Conservation (phyloP, 2,113 vertebrate species). For the Accipiter cooperii region DNA sequence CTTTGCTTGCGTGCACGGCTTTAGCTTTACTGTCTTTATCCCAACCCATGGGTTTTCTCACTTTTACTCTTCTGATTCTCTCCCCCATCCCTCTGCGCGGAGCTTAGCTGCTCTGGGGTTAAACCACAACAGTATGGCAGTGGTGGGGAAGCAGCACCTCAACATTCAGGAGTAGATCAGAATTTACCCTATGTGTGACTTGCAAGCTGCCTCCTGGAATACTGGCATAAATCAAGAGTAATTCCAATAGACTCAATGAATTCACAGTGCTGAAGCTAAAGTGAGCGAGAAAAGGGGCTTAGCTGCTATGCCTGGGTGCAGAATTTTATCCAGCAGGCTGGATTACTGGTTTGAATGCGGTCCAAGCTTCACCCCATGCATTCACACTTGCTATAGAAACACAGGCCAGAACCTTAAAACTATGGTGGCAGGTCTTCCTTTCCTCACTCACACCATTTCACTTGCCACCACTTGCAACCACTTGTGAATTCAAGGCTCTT, state of each 20-base stretch:
- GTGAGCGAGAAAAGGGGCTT: neutral
- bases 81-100: too few relatives aligned
- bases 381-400: neutral
- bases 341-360: neutral
- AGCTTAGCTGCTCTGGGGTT: too few relatives aligned
- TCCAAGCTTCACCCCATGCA: rapidly evolving
- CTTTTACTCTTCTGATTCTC: too few relatives aligned
- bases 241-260: neutral
- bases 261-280: neutral
- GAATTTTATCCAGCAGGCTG: neutral
- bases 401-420: neutral
- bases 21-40: too few relatives aligned
- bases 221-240: neutral
- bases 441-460: neutral
- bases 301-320: neutral
- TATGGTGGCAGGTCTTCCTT: neutral
- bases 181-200: neutral
- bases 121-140: too few relatives aligned
- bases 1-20: too few relatives aligned
- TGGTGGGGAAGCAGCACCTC: neutral
- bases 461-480: neutral
- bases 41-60: too few relatives aligned
- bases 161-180: neutral
- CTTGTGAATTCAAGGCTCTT: neutral
- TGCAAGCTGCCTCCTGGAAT: neutral